Evolutionary conservation across 2,797 vertebrate genomes (phyloP), one percentile per base, ranked within the genome.

Genomic region (Anniella stebbinsi): DNA sequence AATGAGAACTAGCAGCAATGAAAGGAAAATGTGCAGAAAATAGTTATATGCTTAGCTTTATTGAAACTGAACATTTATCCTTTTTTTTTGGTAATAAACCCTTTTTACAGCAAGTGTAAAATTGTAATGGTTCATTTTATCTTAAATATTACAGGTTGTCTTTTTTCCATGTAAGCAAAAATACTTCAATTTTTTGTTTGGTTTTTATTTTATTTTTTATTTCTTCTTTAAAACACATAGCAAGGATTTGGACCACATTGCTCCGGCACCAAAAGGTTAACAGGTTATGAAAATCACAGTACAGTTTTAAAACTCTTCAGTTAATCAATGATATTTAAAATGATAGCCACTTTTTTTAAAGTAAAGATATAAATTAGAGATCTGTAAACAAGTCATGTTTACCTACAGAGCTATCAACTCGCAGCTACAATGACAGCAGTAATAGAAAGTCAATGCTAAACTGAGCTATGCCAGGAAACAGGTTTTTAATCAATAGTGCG

Each of bases 21-120:
- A 96, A 94, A 93, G 72, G 84, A 90, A n/a, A 89, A 48, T 60
- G 28, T 87, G 89, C 73, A 90, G 84, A 93, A 63, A 70, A 97
- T 93, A 96, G 94, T 97, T 97, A 96, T 97, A 98, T 98, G 97
- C 97, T 97, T 97, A 98, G 95, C 97, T 98, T 98, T 99, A 98
- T 98, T 98, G 98, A 98, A 98, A 97, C 97, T 97, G 97, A 98
- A 97, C 97, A 97, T 97, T 97, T 97, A 97, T 36, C 73, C 95
- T 95, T 96, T 92, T 63, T 63, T 87, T 87, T 87, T 30, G 57
- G 94, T 96, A 97, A 97, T 97, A 98, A 97, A 96, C 91, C 91
- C 94, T 97, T 97, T n/a, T 97, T 96, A 97, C 97, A 97, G 93
- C 96, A 97, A 96, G 95, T 97, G 97, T 96, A 97, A 97, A 97